Percentiles rank a stretch among this genome's conserved stretches.
Conservation (phyloP, 1,140 invertebrate species). For the Polypedilum pembai region DNA sequence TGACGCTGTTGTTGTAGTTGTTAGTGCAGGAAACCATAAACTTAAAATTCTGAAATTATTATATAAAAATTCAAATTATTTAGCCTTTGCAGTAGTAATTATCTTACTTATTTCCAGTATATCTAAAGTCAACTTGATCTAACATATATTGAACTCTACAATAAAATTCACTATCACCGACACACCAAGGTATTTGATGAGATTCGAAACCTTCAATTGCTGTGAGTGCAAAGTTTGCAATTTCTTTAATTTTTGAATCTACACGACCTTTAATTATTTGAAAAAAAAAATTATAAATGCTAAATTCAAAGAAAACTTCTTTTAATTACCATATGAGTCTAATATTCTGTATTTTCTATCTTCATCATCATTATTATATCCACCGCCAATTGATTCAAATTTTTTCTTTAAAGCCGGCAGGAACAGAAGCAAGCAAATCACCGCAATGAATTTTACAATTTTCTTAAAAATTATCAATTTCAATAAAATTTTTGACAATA, state of each 20-base stretch:
- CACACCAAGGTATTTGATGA: not conserved
- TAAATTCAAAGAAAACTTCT: not conserved
- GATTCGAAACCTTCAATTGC: slow-evolving; percentile 16
- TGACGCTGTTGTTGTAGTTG: not conserved
- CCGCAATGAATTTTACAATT: slow-evolving; percentile 65
- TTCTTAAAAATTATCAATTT: slow-evolving; percentile 69
- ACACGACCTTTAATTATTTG: not conserved
- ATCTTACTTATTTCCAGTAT: slow-evolving; percentile 24
- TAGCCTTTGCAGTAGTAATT: too few relatives aligned
- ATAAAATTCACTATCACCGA: not conserved
- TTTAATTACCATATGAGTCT: not conserved
- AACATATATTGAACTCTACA: slow-evolving; percentile 23
- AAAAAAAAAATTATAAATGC: not conserved
- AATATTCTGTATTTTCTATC: not conserved
- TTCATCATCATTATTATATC: slow-evolving; percentile 33
- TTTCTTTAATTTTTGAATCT: not conserved
- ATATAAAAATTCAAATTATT: not conserved
- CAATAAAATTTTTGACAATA: slow-evolving; percentile 61
- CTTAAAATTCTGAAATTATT: not conserved
- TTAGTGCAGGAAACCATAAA: not conserved
- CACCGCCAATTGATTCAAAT: slow-evolving; percentile 31
- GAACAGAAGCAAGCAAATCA: slow-evolving; percentile 63
- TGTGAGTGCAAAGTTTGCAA: slow-evolving; percentile 4
- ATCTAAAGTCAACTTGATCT: slow-evolving; percentile 10
- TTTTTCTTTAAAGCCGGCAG: slow-evolving; percentile 57